phyloP scores from a whole-genome alignment of 2,113 vertebrate genomes.

The human region GRCh38 chr20:46393001-46393500 shows the following conservation, averaged over 20 bases:
- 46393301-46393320: not conserved
- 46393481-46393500: not conserved
- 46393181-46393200: not conserved
- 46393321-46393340: not conserved
- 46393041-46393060: not conserved
- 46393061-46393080: not conserved
- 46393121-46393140: conserved; percentile 99
- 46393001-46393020: not conserved
- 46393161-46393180: conserved; percentile 20
- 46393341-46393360: not conserved
- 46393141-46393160: conserved; percentile 85
- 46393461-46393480: accelerated
- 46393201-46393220: not conserved
- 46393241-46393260: not conserved
- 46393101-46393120: conserved; percentile 95
- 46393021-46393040: not conserved
- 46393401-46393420: not conserved
- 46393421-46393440: not conserved
- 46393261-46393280: not conserved
- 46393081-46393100: conserved; percentile 91
- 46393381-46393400: not conserved
- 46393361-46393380: not conserved
- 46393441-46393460: accelerated
- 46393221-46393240: not conserved
- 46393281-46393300: not conserved